Conservation (phyloP, 2,113 vertebrate genomes). For the Procavia capensis region DNA sequence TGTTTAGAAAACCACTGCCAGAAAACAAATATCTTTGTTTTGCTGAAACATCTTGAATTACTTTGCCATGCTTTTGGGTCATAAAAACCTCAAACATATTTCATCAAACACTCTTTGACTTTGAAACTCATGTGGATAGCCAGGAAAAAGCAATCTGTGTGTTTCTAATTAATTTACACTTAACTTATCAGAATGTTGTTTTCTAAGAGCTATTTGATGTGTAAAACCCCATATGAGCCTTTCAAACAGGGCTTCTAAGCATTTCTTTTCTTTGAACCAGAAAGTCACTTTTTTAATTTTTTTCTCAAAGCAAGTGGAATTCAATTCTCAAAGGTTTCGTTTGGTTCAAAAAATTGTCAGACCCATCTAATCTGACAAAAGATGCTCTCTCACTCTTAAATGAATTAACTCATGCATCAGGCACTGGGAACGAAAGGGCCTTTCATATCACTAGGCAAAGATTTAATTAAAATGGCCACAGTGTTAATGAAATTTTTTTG, state of each 20-base stretch:
- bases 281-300: conserved; percentile 51
- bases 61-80: conserved; percentile 74
- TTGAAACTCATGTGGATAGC: conserved; percentile 72
- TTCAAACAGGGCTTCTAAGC: conserved; percentile 79
- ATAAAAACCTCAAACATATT: conserved; percentile 72
- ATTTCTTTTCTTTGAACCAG: conserved; percentile 80
- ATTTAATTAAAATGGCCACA: conserved; percentile 55
- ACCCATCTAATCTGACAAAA: conserved; percentile 66
- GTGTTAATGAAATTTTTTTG: conserved; percentile 56
- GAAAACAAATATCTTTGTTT: conserved; percentile 72
- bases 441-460: conserved; percentile 56
- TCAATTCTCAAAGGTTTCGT: conserved; percentile 72
- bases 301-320: conserved; percentile 73
- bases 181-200: conserved; percentile 78
- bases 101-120: conserved; percentile 65
- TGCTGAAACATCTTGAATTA: conserved; percentile 74
- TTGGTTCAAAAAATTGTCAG: conserved; percentile 72
- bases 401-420: conserved; percentile 54
- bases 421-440: conserved; percentile 30
- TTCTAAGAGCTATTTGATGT: conserved; percentile 79
- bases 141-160: conserved; percentile 69
- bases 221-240: conserved; percentile 70
- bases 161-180: conserved; percentile 83
- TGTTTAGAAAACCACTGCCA: neutral
- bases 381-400: conserved; percentile 63